Evolutionary conservation across 1,140 invertebrate species (phyloP).

Genomic region (Papilio dardanus): DNA sequence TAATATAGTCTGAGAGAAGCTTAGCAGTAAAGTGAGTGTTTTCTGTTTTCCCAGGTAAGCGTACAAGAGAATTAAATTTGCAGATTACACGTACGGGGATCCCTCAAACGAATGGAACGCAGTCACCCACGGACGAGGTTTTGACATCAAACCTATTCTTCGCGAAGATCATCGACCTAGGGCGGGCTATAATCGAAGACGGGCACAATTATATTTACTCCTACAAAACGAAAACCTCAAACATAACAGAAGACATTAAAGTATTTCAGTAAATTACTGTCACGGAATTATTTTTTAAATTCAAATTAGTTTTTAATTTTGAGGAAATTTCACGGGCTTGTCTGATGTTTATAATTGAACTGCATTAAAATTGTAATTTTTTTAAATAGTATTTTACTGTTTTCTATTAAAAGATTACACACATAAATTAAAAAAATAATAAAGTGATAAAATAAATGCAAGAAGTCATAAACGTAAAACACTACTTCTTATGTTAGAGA

Average conservation of each 20-base stretch:
- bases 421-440: no score
- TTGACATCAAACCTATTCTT: conserved; percentile 31
- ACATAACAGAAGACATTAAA: conserved; percentile 13
- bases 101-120: neutral
- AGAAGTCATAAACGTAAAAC: no score
- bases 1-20: neutral
- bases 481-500: no score
- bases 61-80: conserved; percentile 46
- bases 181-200: conserved; percentile 9
- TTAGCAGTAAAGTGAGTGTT: neutral
- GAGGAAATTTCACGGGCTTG: neutral
- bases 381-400: neutral
- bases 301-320: neutral
- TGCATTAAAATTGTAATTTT: neutral
- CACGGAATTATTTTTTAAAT: neutral
- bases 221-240: conserved; percentile 10
- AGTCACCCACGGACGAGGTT: conserved; percentile 55
- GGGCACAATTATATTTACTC: conserved; percentile 4
- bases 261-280: neutral
- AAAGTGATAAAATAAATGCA: neutral
- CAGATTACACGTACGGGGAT: conserved; percentile 45
- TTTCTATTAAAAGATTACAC: no score
- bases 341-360: neutral
- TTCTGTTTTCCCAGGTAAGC: conserved; percentile 48
- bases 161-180: conserved; percentile 1